phyloP scores from a whole-genome alignment of 2,797 vertebrate genomes.

The Chelon labrosus region DNA sequence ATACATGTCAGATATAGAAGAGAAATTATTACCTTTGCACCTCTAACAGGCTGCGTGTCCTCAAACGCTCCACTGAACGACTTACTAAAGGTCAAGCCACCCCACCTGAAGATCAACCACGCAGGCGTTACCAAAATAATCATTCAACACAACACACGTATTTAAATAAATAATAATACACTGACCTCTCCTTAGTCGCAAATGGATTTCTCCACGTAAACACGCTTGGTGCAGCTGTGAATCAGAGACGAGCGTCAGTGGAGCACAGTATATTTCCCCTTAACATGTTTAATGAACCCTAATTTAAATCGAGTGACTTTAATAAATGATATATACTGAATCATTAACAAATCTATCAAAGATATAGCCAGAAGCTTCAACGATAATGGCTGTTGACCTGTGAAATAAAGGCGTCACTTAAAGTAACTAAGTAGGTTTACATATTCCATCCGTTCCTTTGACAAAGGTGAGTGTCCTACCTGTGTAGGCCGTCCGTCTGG shows the following conservation, averaged over 20 bases:
- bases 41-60: conserved; percentile 56
- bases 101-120: conserved; percentile 49
- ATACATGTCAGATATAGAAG: not conserved
- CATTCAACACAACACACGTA: not conserved
- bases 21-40: conserved; percentile 65
- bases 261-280: not conserved
- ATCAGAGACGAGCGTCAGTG: conserved; percentile 24
- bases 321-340: not conserved
- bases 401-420: not conserved
- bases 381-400: not conserved
- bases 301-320: not conserved
- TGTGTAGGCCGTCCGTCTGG: conserved; percentile 68
- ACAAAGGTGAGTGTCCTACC: conserved; percentile 49
- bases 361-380: not conserved
- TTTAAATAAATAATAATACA: not conserved
- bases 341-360: not conserved
- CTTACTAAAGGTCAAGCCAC: conserved; percentile 57
- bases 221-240: conserved; percentile 69
- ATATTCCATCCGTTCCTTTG: not conserved
- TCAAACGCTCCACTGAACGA: conserved; percentile 61
- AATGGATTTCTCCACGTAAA: conserved; percentile 79
- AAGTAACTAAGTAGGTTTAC: not conserved
- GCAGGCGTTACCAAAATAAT: conserved; percentile 10
- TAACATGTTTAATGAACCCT: not conserved
- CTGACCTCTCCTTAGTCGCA: conserved; percentile 75